Evolutionary conservation across 2,113 vertebrate species (phyloP).

Genomic region (Peromyscus leucopus): DNA sequence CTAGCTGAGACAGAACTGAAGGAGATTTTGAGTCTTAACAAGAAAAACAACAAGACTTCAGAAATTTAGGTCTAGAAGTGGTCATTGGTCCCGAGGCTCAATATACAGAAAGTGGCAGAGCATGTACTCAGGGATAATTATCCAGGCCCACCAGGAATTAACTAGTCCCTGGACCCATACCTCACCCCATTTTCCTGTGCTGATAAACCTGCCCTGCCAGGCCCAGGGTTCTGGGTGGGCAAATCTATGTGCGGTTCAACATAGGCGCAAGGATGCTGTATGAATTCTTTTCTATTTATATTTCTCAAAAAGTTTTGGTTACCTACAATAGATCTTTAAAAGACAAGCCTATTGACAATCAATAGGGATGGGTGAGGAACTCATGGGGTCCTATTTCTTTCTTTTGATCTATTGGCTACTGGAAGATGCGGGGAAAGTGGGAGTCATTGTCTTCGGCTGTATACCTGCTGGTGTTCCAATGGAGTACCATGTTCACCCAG

Average conservation of each 20-base stretch:
- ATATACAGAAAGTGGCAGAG: neutral
- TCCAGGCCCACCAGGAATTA: too few relatives aligned
- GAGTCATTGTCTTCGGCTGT: neutral
- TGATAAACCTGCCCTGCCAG: neutral
- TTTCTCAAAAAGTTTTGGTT: neutral
- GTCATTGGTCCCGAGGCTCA: neutral
- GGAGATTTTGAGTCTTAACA: neutral
- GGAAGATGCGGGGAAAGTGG: neutral
- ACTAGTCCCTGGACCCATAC: too few relatives aligned
- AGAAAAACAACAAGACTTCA: neutral
- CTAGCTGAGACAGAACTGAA: neutral
- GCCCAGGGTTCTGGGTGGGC: neutral
- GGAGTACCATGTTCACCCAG: neutral
- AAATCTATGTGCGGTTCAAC: neutral
- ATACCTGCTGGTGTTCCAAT: neutral
- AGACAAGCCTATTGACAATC: neutral
- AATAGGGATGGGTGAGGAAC: too few relatives aligned
- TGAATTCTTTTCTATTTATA: neutral
- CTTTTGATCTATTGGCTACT: neutral
- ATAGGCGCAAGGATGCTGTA: neutral
- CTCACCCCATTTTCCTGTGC: neutral
- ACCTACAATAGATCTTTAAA: neutral
- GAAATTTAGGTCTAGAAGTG: neutral
- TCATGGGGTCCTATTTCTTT: neutral
- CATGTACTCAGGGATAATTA: neutral